Base-by-base conservation (phyloP, 2,797 vertebrate species). In the Muscicapa comitata region DNA sequence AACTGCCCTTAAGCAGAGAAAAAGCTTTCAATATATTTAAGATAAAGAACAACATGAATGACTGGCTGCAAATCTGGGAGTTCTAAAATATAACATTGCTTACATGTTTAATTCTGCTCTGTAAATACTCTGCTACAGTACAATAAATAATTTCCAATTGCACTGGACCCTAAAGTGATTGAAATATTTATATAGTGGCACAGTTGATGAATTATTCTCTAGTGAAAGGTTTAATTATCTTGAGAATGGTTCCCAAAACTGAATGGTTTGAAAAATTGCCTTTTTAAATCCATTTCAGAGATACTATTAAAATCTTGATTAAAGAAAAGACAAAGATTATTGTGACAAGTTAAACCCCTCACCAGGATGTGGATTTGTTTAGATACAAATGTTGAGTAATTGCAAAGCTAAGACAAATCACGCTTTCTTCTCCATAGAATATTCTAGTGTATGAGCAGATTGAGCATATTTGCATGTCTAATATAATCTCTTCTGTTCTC, bases 101-200 rank as follows among this genome's bases (percentile, higher is more conserved):
- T 43, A 35, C 9, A 10, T 38, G 62, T 88, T 65, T 17, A 75
- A 75, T 53, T 76, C 21, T 80, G 51, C 18, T 42, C 28, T 62
- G n/a, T 95, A 89, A 2, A 4, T 78, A 96, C 89, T 95, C 88
- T 74, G 40, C 51, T 45, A 74, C 53, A 59, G 87, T 78, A 93
- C 54, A 93, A 50, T 76, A 96, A 95, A 88, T 85, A 93, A 95
- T 95, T 96, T 96, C 90, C 90, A 94, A 78, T 68, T 96, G 92
- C 95, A 96, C 47, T 92, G 80, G 85, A 95, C 75, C 91, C 70
- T 96, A 94, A 96, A 96, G 73, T 80, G 67, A 94, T 75, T 94
- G 65, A 96, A 96, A 93, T 91, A 92, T 94, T 94, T 93, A 85
- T 81, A 33, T 42, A 88, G 70, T 54, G n/a, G 43, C 55, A 91